Conservation (phyloP, 2,888 invertebrate genomes). For the Philhelius pedissequus region DNA sequence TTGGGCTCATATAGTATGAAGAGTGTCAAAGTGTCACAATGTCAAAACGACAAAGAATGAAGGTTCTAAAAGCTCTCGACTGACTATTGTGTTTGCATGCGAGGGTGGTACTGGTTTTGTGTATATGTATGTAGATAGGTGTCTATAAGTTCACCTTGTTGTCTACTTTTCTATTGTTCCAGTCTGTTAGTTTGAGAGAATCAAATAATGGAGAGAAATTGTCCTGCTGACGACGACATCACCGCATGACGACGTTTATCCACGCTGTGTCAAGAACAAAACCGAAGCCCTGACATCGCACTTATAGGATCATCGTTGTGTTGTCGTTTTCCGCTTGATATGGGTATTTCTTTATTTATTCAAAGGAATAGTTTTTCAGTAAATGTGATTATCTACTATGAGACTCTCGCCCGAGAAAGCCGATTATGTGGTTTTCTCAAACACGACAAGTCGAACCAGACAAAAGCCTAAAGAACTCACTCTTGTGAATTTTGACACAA, state of each 20-base stretch:
- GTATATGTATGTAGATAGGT: too few relatives aligned
- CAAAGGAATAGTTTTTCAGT: background rate
- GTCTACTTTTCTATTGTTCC: conserved; percentile 17
- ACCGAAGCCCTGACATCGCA: conserved; percentile 6
- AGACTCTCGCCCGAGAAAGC: background rate
- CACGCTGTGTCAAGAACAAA: conserved; percentile 6
- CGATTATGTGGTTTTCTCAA: background rate
- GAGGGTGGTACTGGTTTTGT: background rate
- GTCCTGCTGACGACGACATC: background rate
- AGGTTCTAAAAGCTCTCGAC: conserved; percentile 31
- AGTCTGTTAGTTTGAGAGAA: conserved; percentile 18
- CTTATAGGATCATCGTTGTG: conserved; percentile 7
- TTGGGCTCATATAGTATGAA: background rate
- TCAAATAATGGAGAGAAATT: conserved; percentile 9
- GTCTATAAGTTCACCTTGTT: conserved; percentile 22
- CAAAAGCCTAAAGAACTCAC: background rate
- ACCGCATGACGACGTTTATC: background rate
- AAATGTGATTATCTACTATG: conserved; percentile 7
- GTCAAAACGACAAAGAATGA: conserved; percentile 31
- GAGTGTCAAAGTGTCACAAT: conserved; percentile 23
- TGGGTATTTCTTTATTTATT: background rate
- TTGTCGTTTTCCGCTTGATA: background rate
- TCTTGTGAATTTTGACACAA: background rate
- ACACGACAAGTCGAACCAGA: background rate
- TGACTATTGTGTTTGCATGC: conserved; percentile 10